These are phyloP conservation scores for Pungitius pungitius DNA, from an alignment of 2,113 vertebrate species.

Conservation along the genomic window DNA sequence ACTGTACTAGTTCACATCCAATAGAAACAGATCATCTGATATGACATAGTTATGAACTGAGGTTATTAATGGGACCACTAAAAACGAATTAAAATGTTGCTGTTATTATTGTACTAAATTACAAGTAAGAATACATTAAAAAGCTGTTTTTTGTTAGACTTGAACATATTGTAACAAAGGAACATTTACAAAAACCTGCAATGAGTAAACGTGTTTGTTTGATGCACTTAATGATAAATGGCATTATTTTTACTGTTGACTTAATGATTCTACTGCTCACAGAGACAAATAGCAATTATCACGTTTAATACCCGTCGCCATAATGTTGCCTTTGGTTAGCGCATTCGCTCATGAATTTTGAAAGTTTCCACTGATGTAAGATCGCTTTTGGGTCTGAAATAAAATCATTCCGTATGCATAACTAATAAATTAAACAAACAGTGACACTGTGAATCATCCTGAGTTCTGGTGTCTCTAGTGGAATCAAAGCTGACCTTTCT, in stretches of 20 bases:
- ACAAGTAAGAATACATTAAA: neutral
- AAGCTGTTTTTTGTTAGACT: neutral
- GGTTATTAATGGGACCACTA: neutral
- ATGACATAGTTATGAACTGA: neutral
- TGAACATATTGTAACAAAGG: neutral
- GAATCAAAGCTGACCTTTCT: too few species aligned
- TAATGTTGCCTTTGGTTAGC: conserved; percentile 58
- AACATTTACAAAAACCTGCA: neutral
- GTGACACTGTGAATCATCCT: too few species aligned
- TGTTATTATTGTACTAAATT: neutral
- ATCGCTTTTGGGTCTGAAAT: conserved; percentile 75
- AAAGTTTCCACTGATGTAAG: conserved; percentile 72
- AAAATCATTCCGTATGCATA: conserved; percentile 61
- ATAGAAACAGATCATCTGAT: neutral
- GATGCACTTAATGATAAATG: conserved; percentile 1
- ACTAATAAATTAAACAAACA: too few species aligned
- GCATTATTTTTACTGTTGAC: conserved; percentile 31
- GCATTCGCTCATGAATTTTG: conserved; percentile 66
- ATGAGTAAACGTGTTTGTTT: neutral
- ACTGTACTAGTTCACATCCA: conserved; percentile 22
- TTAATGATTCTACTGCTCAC: conserved; percentile 42
- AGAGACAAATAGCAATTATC: conserved; percentile 60
- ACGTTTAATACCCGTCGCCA: conserved; percentile 55
- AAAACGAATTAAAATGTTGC: neutral
- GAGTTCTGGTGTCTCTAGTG: too few species aligned